phyloP scores from a whole-genome alignment of 2,888 invertebrate species.

The Chydorus sphaericus region DNA sequence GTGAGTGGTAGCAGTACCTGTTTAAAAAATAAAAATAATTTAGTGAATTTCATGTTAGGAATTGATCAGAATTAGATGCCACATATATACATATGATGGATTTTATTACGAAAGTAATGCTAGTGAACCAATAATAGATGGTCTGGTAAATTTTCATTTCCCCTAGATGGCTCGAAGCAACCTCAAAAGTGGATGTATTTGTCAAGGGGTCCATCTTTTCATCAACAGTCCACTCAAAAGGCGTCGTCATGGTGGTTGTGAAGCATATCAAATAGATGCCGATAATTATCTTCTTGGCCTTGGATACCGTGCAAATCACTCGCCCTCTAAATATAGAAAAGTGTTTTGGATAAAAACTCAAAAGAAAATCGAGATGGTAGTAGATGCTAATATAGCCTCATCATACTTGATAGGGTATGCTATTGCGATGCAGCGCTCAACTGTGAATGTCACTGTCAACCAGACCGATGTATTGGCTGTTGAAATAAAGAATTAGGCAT shows the following conservation, averaged over 20 bases:
- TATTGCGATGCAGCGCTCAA: constrained; percentile 60
- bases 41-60: no score
- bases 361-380: no score
- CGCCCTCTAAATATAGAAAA: constrained; percentile 49
- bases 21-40: no score
- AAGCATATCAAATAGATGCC: constrained; percentile 42
- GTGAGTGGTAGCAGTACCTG: constrained; percentile 46
- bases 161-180: constrained; percentile 31
- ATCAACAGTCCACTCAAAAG: constrained; percentile 45
- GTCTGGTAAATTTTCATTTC: constrained; percentile 37
- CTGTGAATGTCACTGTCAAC: constrained; percentile 57
- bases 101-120: constrained; percentile 39
- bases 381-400: no score
- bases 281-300: constrained; percentile 48
- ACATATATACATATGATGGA: no score
- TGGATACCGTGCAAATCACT: constrained; percentile 47
- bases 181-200: not conserved
- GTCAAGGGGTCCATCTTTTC: constrained; percentile 19
- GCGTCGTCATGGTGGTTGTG: constrained; percentile 43
- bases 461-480: constrained; percentile 50
- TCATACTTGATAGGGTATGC: constrained; percentile 58
- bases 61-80: no score
- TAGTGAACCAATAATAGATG: constrained; percentile 49
- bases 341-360: no score
- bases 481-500: not conserved